Evolutionary conservation across 2,888 invertebrate genomes (phyloP).

Genomic region (Epinotia nisella): DNA sequence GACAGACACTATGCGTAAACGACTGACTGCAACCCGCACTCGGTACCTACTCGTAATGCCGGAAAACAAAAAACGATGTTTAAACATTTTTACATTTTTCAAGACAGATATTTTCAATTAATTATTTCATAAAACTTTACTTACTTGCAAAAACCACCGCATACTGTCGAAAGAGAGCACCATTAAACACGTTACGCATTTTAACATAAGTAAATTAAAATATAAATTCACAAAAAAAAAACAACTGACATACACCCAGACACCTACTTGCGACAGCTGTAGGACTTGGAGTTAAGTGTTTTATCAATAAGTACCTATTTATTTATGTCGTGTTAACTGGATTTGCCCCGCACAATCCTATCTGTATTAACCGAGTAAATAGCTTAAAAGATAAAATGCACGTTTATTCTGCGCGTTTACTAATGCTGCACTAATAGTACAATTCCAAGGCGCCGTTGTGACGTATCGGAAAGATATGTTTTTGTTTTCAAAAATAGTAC

Average conservation of each 20-base stretch:
- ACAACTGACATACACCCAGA: not conserved
- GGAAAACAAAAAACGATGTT: too few species aligned
- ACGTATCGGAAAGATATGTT: too few species aligned
- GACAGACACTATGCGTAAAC: too few species aligned
- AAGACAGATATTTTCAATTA: not conserved
- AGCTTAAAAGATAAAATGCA: not conserved
- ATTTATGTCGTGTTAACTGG: too few species aligned
- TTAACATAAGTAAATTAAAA: not conserved
- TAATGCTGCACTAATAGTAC: too few species aligned
- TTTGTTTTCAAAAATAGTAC: too few species aligned
- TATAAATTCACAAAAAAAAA: not conserved
- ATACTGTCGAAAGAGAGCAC: conserved; percentile 5
- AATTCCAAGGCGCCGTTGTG: too few species aligned
- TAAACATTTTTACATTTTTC: too few species aligned
- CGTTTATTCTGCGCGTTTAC: too few species aligned
- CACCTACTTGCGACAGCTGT: not conserved
- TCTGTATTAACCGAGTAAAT: not conserved
- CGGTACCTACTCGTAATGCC: too few species aligned
- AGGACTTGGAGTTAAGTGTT: not conserved
- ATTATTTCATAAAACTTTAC: not conserved
- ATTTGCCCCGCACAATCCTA: not conserved
- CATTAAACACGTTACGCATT: not conserved
- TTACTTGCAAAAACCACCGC: conserved; percentile 8
- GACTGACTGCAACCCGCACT: too few species aligned
- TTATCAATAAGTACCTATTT: too few species aligned